These are phyloP conservation scores for Hedychridium roseum DNA, from an alignment of 2,888 invertebrate genomes.

Conservation along the genomic window DNA sequence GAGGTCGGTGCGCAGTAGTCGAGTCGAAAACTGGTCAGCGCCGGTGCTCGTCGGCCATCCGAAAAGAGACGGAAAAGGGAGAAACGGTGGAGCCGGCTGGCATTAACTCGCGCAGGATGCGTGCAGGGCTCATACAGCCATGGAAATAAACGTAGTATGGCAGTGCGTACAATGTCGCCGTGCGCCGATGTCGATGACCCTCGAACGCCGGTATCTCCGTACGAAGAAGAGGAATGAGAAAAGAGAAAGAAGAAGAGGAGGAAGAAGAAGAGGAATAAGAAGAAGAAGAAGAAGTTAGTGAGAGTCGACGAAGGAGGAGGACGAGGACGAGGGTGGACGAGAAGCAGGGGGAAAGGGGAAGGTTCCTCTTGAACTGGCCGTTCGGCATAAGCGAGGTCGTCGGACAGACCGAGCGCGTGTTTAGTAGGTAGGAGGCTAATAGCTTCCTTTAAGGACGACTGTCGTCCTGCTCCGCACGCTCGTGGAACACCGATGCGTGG, in stretches of 20 bases:
- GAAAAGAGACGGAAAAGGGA: no score
- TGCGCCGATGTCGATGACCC: constrained; percentile 46
- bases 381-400: constrained; percentile 30
- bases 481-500: no score
- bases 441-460: constrained; percentile 42
- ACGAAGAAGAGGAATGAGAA: constrained; percentile 6
- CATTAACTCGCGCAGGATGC: constrained; percentile 46
- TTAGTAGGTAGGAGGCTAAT: constrained; percentile 43
- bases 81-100: no score
- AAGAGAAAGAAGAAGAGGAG: constrained; percentile 1
- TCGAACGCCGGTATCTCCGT: constrained; percentile 29
- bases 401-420: constrained; percentile 37
- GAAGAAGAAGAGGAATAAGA: constrained; percentile 6
- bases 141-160: constrained; percentile 15
- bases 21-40: no score
- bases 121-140: constrained; percentile 27
- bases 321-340: constrained; percentile 10
- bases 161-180: constrained; percentile 30
- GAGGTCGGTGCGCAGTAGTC: no score
- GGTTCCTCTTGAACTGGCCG: constrained; percentile 20
- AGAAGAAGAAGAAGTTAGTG: constrained; percentile 12
- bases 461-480: no score
- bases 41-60: no score
- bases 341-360: constrained; percentile 6
- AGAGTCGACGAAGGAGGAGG: constrained; percentile 18